phyloP scores from a whole-genome alignment of 2,797 vertebrate species.

The Phalanger gymnotis region DNA sequence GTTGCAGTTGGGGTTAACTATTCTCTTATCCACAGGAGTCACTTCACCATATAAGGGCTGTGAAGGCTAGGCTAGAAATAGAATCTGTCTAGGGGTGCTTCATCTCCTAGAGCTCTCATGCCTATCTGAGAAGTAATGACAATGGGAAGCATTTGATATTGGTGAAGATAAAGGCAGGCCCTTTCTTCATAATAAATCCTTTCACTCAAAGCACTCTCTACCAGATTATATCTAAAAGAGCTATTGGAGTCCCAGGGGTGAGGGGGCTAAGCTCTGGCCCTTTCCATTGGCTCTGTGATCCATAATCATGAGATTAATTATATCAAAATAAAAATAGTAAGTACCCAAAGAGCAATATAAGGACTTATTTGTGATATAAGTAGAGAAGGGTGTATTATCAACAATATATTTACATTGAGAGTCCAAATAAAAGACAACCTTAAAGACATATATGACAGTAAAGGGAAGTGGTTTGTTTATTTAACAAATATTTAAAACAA shows the following conservation, averaged over 20 bases:
- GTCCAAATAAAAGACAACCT: too few relatives aligned
- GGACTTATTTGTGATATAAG: background rate
- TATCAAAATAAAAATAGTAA: background rate
- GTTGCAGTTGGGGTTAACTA: background rate
- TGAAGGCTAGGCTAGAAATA: background rate
- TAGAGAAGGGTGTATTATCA: accelerated
- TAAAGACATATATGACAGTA: too few relatives aligned
- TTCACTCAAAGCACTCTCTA: background rate
- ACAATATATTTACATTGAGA: background rate
- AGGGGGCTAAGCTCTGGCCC: background rate
- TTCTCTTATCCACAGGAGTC: background rate
- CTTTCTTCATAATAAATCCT: background rate
- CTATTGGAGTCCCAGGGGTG: background rate
- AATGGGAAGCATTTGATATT: background rate
- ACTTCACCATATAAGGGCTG: background rate
- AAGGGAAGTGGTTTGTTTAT: too few relatives aligned
- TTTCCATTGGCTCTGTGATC: background rate
- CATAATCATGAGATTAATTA: background rate
- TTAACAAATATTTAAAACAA: too few relatives aligned
- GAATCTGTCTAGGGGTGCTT: background rate
- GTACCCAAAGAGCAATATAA: background rate
- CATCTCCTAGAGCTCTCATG: background rate
- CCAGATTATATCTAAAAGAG: background rate
- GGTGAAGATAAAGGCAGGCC: background rate
- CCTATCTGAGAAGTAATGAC: background rate